A percentile compares a stretch with the other conserved stretches of the same genome.
Conservation (phyloP, 2,113 vertebrate genomes). For the Sciurus niger region DNA sequence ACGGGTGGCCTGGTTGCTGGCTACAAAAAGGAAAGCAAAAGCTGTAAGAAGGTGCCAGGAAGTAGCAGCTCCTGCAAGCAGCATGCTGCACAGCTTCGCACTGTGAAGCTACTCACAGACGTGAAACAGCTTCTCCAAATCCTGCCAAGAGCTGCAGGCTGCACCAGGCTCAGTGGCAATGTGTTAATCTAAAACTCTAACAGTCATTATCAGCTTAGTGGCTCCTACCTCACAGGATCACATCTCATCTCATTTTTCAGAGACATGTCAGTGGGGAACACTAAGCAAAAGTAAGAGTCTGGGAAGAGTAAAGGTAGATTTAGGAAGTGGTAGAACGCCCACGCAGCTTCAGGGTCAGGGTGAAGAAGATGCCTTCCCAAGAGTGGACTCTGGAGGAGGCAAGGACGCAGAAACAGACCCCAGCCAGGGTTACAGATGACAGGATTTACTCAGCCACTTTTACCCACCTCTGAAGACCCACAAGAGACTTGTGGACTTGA, state of each 20-base stretch:
- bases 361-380: not conserved
- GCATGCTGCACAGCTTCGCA: not conserved
- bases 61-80: slow-evolving; percentile 21
- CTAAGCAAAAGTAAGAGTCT: not conserved
- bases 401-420: not conserved
- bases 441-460: not conserved
- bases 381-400: not conserved
- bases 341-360: not conserved
- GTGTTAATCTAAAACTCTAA: not conserved
- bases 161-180: not conserved
- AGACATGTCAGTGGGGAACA: not conserved
- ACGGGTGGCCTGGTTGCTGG: slow-evolving; percentile 92
- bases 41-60: slow-evolving; percentile 67
- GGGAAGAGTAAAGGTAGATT: not conserved
- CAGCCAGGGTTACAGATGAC: rapidly evolving
- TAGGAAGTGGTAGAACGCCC: not conserved
- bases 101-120: not conserved
- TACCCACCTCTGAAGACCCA: not conserved
- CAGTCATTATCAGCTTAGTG: not conserved
- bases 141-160: not conserved
- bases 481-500: not conserved
- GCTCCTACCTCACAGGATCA: not conserved
- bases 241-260: not conserved
- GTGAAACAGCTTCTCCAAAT: not conserved
- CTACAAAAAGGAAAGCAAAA: slow-evolving; percentile 87